phyloP scores from a whole-genome alignment of 2,797 vertebrate genomes.

The Champsocephalus gunnari region DNA sequence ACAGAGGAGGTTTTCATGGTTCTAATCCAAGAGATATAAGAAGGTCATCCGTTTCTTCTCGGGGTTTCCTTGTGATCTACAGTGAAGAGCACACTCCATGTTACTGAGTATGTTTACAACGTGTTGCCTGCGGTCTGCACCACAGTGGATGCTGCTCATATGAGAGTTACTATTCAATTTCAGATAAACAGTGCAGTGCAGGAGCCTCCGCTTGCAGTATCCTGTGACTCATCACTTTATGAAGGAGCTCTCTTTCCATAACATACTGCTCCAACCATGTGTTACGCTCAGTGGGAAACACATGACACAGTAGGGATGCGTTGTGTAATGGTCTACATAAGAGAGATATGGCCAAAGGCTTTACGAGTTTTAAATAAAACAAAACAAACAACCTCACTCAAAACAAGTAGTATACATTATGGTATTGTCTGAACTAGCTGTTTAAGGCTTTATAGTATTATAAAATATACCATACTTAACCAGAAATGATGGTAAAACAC shows the following conservation, averaged over 20 bases:
- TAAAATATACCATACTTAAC: background rate
- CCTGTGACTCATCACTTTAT: slow-evolving; percentile 18
- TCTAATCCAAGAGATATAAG: slow-evolving; percentile 12
- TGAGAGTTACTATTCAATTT: slow-evolving; percentile 4
- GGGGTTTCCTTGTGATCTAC: slow-evolving; percentile 32
- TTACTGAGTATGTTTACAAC: background rate
- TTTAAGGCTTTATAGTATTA: too few relatives aligned
- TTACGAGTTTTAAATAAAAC: too few relatives aligned
- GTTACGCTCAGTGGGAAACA: slow-evolving; percentile 9
- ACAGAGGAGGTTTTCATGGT: background rate
- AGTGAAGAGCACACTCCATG: background rate
- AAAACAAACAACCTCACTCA: too few relatives aligned
- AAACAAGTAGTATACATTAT: too few relatives aligned
- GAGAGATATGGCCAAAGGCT: background rate
- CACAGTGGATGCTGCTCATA: background rate
- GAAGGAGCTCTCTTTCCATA: slow-evolving; percentile 12
- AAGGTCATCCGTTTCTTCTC: slow-evolving; percentile 8
- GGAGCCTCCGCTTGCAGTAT: slow-evolving; percentile 15
- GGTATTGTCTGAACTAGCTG: too few relatives aligned
- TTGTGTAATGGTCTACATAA: background rate
- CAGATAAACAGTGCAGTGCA: background rate
- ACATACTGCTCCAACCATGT: slow-evolving; percentile 1
- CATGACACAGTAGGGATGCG: slow-evolving; percentile 15
- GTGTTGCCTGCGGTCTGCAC: background rate
- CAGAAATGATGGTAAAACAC: background rate